These are phyloP conservation scores for Clarias laeviceps DNA, from an alignment of 2,797 vertebrate genomes.

Conservation along the genomic window DNA sequence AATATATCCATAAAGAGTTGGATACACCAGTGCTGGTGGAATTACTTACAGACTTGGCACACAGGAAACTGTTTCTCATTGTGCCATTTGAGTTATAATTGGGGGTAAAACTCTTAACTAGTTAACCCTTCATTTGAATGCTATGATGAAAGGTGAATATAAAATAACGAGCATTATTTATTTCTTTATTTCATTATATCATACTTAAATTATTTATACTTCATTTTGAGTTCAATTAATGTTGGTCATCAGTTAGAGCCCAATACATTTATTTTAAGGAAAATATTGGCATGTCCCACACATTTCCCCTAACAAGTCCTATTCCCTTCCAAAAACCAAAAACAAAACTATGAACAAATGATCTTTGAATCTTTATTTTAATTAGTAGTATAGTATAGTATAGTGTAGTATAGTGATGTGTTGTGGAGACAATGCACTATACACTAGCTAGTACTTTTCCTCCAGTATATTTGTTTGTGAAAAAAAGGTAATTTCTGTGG, in stretches of 20 bases:
- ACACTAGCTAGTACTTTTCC: neutral
- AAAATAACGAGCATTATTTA: neutral
- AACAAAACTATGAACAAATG: neutral
- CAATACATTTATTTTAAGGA: neutral
- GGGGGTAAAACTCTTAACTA: no score
- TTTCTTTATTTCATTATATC: neutral
- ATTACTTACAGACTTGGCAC: neutral
- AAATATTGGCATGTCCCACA: neutral
- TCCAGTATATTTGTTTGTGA: conserved; percentile 33
- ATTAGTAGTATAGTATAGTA: no score
- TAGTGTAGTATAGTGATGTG: neutral
- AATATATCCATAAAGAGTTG: neutral
- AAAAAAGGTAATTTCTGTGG: conserved; percentile 35
- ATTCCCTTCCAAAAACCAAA: no score
- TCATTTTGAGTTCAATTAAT: neutral
- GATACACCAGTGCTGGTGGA: neutral
- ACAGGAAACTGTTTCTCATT: neutral
- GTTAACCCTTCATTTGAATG: neutral
- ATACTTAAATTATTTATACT: neutral
- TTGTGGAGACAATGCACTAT: neutral
- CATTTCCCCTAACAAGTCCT: neutral
- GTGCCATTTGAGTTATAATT: neutral
- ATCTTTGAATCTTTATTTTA: neutral
- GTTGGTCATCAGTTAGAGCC: neutral
- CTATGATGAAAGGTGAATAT: neutral